Conservation (phyloP, 2,113 vertebrate genomes). For the Paramisgurnus dabryanus region DNA sequence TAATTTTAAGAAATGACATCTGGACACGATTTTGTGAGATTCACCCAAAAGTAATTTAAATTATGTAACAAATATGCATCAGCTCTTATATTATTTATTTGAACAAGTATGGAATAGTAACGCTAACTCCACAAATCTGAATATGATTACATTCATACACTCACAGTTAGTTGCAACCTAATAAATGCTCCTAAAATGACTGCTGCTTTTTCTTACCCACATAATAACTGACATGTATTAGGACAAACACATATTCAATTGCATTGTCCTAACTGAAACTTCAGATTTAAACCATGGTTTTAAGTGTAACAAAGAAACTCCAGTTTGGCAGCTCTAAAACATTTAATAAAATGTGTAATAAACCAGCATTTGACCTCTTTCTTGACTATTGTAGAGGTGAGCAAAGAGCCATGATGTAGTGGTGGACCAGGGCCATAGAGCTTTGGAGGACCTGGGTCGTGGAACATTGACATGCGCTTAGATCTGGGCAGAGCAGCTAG, state of each 20-base stretch:
- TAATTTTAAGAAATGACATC: no score
- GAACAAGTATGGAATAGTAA: slow-evolving; percentile 36
- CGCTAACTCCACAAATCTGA: slow-evolving; percentile 33
- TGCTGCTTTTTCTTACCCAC: background rate
- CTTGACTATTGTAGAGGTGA: background rate
- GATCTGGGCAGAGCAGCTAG: no score
- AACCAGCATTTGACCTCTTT: background rate
- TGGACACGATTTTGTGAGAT: no score
- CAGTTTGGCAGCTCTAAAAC: background rate
- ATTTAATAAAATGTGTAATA: slow-evolving; percentile 4
- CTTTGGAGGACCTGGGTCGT: no score
- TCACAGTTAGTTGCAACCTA: background rate
- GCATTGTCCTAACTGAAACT: background rate
- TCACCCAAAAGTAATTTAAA: background rate
- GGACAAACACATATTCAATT: background rate
- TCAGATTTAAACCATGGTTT: background rate
- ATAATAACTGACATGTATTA: background rate
- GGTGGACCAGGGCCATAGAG: no score
- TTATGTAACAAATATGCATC: slow-evolving; percentile 22
- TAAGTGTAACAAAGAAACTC: slow-evolving; percentile 1
- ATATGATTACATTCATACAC: slow-evolving; percentile 22
- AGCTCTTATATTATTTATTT: slow-evolving; percentile 27
- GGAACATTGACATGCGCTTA: no score
- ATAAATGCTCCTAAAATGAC: slow-evolving; percentile 10
- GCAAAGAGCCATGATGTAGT: no score